A percentile compares a stretch with the other conserved stretches of the same genome.
Conservation (phyloP, 2,797 vertebrate species). For the Cetoscarus ocellatus region DNA sequence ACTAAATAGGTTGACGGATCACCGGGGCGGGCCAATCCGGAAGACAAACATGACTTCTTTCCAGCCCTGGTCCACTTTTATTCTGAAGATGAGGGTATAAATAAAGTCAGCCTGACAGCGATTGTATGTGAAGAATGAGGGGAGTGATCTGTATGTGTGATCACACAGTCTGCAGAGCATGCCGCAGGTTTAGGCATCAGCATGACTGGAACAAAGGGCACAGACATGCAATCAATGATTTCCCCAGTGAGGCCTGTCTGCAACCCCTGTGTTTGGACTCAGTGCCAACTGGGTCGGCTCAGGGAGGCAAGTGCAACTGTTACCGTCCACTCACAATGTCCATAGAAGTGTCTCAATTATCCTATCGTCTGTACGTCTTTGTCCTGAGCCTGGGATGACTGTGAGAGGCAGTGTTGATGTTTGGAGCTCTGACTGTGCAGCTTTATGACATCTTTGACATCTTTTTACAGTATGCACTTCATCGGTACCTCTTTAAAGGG, state of each 20-base stretch:
- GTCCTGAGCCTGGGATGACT: too few species aligned
- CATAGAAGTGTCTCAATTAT: background rate
- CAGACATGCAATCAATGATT: slow-evolving; percentile 52
- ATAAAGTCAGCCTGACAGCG: slow-evolving; percentile 49
- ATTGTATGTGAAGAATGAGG: slow-evolving; percentile 34
- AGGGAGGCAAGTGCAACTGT: slow-evolving; percentile 12
- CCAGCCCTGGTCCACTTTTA: background rate
- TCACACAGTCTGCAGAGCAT: slow-evolving; percentile 49
- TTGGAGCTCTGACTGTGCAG: background rate
- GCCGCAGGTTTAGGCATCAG: slow-evolving; percentile 35
- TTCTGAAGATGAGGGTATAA: slow-evolving; percentile 34
- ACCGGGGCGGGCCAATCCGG: slow-evolving; percentile 11
- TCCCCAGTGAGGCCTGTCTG: slow-evolving; percentile 48
- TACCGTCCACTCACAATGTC: slow-evolving; percentile 23
- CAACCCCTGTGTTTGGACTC: slow-evolving; percentile 48
- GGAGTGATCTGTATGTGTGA: slow-evolving; percentile 45
- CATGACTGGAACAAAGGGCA: slow-evolving; percentile 50
- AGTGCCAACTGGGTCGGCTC: slow-evolving; percentile 50
- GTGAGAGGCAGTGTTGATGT: background rate
- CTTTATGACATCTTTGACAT: background rate
- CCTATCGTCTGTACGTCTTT: too few species aligned
- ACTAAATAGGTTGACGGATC: slow-evolving; percentile 45
- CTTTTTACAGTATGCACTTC: too few species aligned
- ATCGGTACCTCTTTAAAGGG: too few species aligned
- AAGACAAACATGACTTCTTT: slow-evolving; percentile 14